These are phyloP conservation scores for Polyergus mexicanus DNA, from an alignment of 1,140 invertebrate species.

Conservation along the genomic window DNA sequence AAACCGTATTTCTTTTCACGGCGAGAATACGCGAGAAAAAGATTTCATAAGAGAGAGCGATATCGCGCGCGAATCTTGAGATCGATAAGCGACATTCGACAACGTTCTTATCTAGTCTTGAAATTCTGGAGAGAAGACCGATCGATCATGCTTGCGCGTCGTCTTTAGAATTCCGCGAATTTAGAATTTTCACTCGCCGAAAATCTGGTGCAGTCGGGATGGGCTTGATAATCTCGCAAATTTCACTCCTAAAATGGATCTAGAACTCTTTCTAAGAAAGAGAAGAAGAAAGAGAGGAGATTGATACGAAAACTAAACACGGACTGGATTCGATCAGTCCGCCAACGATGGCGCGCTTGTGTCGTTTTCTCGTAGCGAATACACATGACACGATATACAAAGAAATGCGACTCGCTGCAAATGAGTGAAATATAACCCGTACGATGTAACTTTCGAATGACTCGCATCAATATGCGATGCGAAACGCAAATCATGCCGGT, in stretches of 20 bases:
- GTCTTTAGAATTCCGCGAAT: constrained; percentile 65
- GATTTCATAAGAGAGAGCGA: background rate
- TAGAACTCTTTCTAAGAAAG: constrained; percentile 22
- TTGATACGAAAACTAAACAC: constrained; percentile 60
- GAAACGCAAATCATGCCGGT: constrained; percentile 38
- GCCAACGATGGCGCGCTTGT: constrained; percentile 5
- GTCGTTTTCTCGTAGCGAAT: constrained; percentile 40
- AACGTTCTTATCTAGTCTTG: constrained; percentile 40
- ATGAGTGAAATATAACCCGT: constrained; percentile 28
- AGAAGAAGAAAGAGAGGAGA: constrained; percentile 5
- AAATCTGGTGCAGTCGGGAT: constrained; percentile 54
- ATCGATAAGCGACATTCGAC: constrained; percentile 17
- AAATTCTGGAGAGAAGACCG: constrained; percentile 46
- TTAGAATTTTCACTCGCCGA: constrained; percentile 27
- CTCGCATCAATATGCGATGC: constrained; percentile 28
- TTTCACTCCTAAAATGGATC: constrained; percentile 78
- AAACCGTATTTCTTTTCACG: background rate
- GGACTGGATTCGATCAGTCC: constrained; percentile 44
- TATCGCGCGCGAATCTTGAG: background rate
- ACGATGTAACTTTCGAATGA: constrained; percentile 45
- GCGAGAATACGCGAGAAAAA: background rate
- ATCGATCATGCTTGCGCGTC: constrained; percentile 7
- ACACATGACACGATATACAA: constrained; percentile 15
- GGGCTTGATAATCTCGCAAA: constrained; percentile 72
- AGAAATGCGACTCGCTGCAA: constrained; percentile 50